phyloP scores from a whole-genome alignment of 1,140 invertebrate genomes.

The Geopemphigus sp. region DNA sequence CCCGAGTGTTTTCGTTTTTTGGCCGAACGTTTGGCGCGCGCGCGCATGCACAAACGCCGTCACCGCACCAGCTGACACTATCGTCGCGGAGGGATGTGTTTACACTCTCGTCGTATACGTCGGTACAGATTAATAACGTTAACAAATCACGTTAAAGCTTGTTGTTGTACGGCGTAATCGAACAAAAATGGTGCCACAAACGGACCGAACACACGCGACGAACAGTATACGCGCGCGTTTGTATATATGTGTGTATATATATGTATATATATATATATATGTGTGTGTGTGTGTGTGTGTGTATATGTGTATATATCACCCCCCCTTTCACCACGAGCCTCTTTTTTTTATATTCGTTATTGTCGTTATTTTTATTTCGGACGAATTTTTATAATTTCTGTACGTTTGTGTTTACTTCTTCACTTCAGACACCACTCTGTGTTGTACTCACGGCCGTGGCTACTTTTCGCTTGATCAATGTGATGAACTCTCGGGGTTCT shows the following conservation, averaged over 20 bases:
- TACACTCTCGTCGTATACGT: neutral
- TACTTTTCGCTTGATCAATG: slow-evolving; percentile 22
- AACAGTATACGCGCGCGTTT: too few relatives aligned
- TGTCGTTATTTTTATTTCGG: too few relatives aligned
- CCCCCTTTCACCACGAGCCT: too few relatives aligned
- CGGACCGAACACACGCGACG: neutral
- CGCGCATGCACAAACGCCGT: too few relatives aligned
- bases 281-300: too few relatives aligned
- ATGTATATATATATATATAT: neutral
- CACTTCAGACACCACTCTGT: neutral
- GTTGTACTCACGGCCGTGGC: neutral
- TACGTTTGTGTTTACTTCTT: neutral
- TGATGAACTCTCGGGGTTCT: neutral
- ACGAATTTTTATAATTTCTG: too few relatives aligned
- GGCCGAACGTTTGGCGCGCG: too few relatives aligned
- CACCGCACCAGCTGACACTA: too few relatives aligned
- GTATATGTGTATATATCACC: too few relatives aligned
- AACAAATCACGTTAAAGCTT: slow-evolving; percentile 8
- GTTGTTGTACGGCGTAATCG: neutral
- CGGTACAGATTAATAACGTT: neutral
- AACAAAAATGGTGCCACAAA: slow-evolving; percentile 21
- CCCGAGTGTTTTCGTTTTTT: too few relatives aligned
- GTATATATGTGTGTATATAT: neutral
- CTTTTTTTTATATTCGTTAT: too few relatives aligned
- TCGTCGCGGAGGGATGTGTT: slow-evolving; percentile 11